Percentiles rank a stretch among this genome's conserved stretches.
Evolutionary conservation across 1,140 invertebrate genomes (phyloP).

Genomic region (Drosophila seguyi): DNA sequence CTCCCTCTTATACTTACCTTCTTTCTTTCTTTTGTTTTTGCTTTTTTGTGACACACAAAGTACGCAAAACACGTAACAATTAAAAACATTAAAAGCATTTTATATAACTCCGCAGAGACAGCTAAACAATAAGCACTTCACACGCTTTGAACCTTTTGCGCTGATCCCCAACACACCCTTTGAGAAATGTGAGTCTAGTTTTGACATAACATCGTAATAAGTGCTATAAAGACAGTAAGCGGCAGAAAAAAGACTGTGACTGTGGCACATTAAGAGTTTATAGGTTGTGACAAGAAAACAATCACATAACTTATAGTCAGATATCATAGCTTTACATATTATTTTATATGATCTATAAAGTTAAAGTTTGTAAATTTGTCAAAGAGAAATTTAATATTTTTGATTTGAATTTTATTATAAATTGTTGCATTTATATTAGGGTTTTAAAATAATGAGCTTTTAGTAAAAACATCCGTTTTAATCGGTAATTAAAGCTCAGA

Average conservation of each 20-base stretch:
- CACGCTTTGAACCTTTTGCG: constrained; percentile 57
- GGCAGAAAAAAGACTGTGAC: constrained; percentile 6
- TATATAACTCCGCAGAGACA: constrained; percentile 67
- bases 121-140: constrained; percentile 62
- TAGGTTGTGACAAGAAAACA: constrained; percentile 57
- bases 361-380: neutral
- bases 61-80: constrained; percentile 71
- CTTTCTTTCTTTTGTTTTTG: neutral
- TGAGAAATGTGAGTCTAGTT: constrained; percentile 53
- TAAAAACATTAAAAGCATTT: constrained; percentile 76
- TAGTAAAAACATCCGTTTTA: too few relatives aligned
- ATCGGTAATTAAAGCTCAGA: too few relatives aligned
- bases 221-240: constrained; percentile 43
- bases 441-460: neutral
- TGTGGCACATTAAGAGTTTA: constrained; percentile 57
- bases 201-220: constrained; percentile 45
- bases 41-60: constrained; percentile 37
- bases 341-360: constrained; percentile 4
- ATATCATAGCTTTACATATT: neutral
- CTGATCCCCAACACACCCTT: constrained; percentile 61
- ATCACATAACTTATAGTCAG: constrained; percentile 50
- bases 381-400: neutral
- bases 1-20: neutral
- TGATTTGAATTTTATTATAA: neutral
- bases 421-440: neutral